Evolutionary conservation across 2,797 vertebrate genomes (phyloP).

Genomic region (Typhlichthys eigenmanni): DNA sequence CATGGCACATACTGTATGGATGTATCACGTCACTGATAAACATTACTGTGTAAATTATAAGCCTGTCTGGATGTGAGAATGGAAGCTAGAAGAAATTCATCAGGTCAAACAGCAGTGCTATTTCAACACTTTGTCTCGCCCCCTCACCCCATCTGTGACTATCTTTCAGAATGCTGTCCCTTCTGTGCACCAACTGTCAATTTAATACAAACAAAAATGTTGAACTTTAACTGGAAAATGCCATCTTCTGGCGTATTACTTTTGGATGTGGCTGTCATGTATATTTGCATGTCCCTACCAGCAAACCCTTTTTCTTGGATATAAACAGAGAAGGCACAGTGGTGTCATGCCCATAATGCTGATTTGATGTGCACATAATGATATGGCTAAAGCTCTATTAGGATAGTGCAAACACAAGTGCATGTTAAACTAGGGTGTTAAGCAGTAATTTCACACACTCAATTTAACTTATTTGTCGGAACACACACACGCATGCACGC

Average conservation of each 20-base stretch:
- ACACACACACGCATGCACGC: conserved; percentile 6
- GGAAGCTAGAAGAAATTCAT: not conserved
- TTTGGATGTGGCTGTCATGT: conserved; percentile 18
- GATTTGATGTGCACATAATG: not conserved
- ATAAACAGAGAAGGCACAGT: conserved; percentile 8
- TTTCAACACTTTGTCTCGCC: no score
- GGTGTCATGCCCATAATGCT: not conserved
- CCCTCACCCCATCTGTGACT: no score
- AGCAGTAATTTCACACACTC: not conserved
- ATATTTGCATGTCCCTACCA: conserved; percentile 20
- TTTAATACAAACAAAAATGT: no score
- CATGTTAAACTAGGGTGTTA: conserved; percentile 23
- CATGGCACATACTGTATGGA: no score
- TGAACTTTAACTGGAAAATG: conserved; percentile 22
- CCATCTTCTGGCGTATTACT: conserved; percentile 17
- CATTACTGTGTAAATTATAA: conserved; percentile 19
- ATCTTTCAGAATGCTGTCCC: no score
- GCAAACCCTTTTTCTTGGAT: conserved; percentile 15
- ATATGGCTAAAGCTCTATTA: conserved; percentile 6
- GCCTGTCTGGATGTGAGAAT: conserved; percentile 14
- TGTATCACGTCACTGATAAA: conserved; percentile 4
- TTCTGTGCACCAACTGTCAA: no score
- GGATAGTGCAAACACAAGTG: conserved; percentile 36
- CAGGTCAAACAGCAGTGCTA: conserved; percentile 7
- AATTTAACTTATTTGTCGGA: not conserved